A percentile compares a stretch with the other conserved stretches of the same genome.
Conservation (phyloP, 1,140 invertebrate genomes). For the Pomacea maculata region DNA sequence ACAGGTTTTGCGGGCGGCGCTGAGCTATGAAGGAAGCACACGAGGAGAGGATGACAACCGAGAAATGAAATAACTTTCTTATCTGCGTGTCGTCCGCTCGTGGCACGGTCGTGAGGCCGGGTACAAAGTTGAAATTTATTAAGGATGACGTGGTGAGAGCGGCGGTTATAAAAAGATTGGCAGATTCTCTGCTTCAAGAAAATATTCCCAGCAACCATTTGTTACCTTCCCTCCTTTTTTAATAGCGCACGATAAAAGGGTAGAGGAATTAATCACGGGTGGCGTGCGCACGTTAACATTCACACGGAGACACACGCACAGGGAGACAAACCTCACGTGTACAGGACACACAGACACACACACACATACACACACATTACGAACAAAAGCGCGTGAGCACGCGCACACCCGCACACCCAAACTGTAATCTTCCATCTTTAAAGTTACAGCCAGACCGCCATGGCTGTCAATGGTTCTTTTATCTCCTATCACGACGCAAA, state of each 20-base stretch:
- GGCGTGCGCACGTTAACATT: not conserved
- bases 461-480: too few relatives aligned
- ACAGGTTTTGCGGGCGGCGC: too few relatives aligned
- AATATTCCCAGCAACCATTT: not conserved
- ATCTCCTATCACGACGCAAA: too few relatives aligned
- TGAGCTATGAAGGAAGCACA: too few relatives aligned
- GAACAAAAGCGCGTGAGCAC: not conserved
- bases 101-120: not conserved
- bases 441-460: too few relatives aligned
- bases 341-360: not conserved
- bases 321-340: too few relatives aligned
- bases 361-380: not conserved
- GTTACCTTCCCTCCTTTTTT: not conserved
- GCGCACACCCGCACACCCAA: not conserved
- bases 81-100: too few relatives aligned
- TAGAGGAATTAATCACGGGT: too few relatives aligned
- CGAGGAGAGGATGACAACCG: too few relatives aligned
- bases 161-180: not conserved
- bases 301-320: conserved; percentile 4
- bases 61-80: too few relatives aligned
- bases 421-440: too few relatives aligned
- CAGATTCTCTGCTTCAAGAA: too few relatives aligned
- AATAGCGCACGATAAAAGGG: not conserved
- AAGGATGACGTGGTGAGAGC: not conserved
- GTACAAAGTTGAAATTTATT: not conserved